Percentiles rank a stretch among this genome's conserved stretches.
phyloP scores from a whole-genome alignment of 1,140 invertebrate species.

The Drosophila baimaii region DNA sequence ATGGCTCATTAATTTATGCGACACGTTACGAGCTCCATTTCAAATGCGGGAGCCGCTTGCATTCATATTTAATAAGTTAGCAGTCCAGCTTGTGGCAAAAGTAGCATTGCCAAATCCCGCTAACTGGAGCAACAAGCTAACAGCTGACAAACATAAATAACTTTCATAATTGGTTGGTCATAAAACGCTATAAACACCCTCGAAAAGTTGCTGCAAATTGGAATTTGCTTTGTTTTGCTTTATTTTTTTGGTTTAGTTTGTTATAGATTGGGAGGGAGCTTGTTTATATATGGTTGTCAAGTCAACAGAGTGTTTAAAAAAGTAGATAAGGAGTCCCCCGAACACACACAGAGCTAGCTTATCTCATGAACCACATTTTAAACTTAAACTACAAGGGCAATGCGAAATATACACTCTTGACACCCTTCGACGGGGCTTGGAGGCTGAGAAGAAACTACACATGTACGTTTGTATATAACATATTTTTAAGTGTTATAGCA shows the following conservation, averaged over 20 bases:
- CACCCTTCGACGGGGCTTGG: too few species aligned
- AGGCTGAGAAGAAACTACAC: too few species aligned
- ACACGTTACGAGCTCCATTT: slow-evolving; percentile 40
- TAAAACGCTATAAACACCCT: slow-evolving; percentile 28
- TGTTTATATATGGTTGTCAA: slow-evolving; percentile 28
- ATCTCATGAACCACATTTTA: slow-evolving; percentile 18
- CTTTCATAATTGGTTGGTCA: slow-evolving; percentile 41
- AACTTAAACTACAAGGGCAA: slow-evolving; percentile 27
- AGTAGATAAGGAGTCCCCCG: slow-evolving; percentile 24
- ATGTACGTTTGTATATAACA: too few species aligned
- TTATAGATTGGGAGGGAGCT: slow-evolving; percentile 8
- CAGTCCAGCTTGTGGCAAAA: slow-evolving; percentile 21
- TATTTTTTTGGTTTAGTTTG: neutral
- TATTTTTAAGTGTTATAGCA: slow-evolving; percentile 4
- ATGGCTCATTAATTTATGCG: slow-evolving; percentile 56
- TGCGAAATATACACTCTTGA: slow-evolving; percentile 12
- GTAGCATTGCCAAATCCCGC: slow-evolving; percentile 40
- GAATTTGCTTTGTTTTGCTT: slow-evolving; percentile 3
- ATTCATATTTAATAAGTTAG: slow-evolving; percentile 29
- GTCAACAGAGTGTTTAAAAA: slow-evolving; percentile 9
- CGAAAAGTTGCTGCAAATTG: neutral
- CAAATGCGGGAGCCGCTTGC: slow-evolving; percentile 5
- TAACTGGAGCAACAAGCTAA: slow-evolving; percentile 32
- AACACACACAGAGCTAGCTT: slow-evolving; percentile 12
- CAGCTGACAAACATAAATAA: slow-evolving; percentile 24